These are phyloP conservation scores for Beris chalybata DNA, from an alignment of 2,888 invertebrate species.

Conservation along the genomic window DNA sequence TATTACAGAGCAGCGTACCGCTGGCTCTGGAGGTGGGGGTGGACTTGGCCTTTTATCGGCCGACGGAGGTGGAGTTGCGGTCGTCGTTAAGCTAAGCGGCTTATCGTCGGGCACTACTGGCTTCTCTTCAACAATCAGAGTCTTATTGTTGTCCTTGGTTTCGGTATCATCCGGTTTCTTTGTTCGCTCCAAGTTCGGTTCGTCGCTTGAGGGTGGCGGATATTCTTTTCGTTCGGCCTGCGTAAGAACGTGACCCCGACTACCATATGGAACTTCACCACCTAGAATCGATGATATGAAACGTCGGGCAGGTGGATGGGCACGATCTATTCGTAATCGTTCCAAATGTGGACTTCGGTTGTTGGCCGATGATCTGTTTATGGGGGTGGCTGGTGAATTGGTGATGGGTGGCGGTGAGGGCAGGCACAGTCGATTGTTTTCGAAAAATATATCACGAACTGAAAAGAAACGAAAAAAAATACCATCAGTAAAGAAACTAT, in stretches of 20 bases:
- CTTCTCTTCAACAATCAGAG: conserved; percentile 66
- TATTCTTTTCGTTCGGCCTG: conserved; percentile 81
- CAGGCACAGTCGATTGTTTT: conserved; percentile 48
- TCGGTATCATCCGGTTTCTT: not conserved
- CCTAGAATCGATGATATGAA: conserved; percentile 81
- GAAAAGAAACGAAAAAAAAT: conserved; percentile 48
- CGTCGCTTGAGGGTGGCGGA: conserved; percentile 55
- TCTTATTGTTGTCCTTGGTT: conserved; percentile 57
- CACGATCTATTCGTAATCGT: conserved; percentile 2
- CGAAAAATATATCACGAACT: conserved; percentile 62
- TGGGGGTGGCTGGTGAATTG: conserved; percentile 8
- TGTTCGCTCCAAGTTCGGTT: not conserved
- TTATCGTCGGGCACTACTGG: conserved; percentile 65
- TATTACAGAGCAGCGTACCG: conserved; percentile 77
- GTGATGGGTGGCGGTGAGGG: conserved; percentile 30
- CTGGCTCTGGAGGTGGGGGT: conserved; percentile 67
- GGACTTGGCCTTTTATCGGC: conserved; percentile 58
- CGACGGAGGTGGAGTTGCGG: conserved; percentile 61
- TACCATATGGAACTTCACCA: conserved; percentile 80
- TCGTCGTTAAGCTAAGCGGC: conserved; percentile 62
- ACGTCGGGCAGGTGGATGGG: conserved; percentile 59
- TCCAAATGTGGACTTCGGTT: conserved; percentile 9
- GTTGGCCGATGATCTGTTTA: conserved; percentile 34
- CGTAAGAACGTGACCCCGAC: conserved; percentile 75
- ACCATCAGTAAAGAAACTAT: conserved; percentile 42